Percentiles rank a stretch among this genome's conserved stretches.
These are phyloP conservation scores for Microctenopoma stevenorrisi DNA, from an alignment of 2,797 vertebrate species.

Conservation along the genomic window DNA sequence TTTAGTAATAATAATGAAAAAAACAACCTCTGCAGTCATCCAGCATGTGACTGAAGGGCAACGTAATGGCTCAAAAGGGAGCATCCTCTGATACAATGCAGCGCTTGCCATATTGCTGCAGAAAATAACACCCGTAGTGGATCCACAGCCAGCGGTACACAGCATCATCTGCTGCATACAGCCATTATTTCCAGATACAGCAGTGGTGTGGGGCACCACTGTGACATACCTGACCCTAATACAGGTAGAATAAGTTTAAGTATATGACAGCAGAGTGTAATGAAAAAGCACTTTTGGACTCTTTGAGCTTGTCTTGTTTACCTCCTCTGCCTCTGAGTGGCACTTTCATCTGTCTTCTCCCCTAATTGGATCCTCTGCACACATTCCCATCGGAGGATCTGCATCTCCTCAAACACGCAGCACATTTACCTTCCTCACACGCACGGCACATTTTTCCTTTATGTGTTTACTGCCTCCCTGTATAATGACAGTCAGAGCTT, in stretches of 20 bases:
- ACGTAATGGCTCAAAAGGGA: constrained; percentile 11
- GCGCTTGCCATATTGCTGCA: constrained; percentile 40
- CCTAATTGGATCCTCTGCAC: constrained; percentile 86
- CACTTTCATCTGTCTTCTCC: constrained; percentile 86
- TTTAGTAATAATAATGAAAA: neutral
- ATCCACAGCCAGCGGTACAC: constrained; percentile 58
- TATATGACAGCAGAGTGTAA: constrained; percentile 77
- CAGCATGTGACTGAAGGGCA: constrained; percentile 12
- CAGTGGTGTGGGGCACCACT: constrained; percentile 34
- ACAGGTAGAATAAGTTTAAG: constrained; percentile 69
- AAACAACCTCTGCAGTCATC: constrained; percentile 9
- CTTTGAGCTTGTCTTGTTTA: constrained; percentile 85
- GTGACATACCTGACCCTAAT: constrained; percentile 67
- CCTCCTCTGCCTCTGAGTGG: constrained; percentile 84
- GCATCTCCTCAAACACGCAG: constrained; percentile 71
- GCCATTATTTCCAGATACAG: constrained; percentile 55
- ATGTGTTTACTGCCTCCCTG: constrained; percentile 75
- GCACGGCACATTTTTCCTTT: constrained; percentile 69
- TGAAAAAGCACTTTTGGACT: constrained; percentile 87
- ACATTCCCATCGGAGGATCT: constrained; percentile 80
- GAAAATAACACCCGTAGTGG: constrained; percentile 45
- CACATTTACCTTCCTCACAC: constrained; percentile 73
- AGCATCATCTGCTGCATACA: constrained; percentile 48
- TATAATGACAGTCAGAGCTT: constrained; percentile 83
- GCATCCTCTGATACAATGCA: constrained; percentile 40